These are phyloP conservation scores for Cynodonichthys magdalenae DNA, from an alignment of 2,797 vertebrate species.

Conservation along the genomic window DNA sequence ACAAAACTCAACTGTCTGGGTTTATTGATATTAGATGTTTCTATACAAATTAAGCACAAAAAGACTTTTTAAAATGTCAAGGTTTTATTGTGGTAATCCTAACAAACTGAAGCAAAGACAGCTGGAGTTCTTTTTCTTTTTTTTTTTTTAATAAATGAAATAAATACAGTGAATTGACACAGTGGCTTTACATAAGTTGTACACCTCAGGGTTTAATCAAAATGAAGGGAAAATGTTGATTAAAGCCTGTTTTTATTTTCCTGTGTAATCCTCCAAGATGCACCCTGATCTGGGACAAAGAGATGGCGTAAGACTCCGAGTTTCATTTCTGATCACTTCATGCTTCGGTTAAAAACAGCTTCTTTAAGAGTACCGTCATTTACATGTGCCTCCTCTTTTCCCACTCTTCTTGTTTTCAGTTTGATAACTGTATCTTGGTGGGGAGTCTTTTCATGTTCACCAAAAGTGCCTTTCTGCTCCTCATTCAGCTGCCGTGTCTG, in stretches of 20 bases:
- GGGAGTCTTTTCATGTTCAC: too few relatives aligned
- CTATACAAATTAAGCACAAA: too few relatives aligned
- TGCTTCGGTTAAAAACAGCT: slow-evolving; percentile 6
- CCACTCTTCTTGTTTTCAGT: background rate
- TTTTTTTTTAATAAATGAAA: too few relatives aligned
- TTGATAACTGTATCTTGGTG: background rate
- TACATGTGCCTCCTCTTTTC: slow-evolving; percentile 10
- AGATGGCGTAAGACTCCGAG: slow-evolving; percentile 85
- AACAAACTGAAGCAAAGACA: too few relatives aligned
- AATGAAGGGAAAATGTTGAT: slow-evolving; percentile 73
- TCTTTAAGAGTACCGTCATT: slow-evolving; percentile 16
- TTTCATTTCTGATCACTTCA: slow-evolving; percentile 44
- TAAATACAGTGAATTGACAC: background rate
- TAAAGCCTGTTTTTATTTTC: slow-evolving; percentile 82
- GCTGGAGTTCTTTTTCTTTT: too few relatives aligned
- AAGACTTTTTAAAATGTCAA: too few relatives aligned
- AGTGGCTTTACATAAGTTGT: slow-evolving; percentile 1
- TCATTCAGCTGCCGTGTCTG: background rate
- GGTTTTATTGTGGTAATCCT: too few relatives aligned
- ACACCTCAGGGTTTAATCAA: slow-evolving; percentile 43
- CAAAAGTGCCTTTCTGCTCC: background rate
- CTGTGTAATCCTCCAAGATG: slow-evolving; percentile 85
- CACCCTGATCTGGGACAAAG: slow-evolving; percentile 84
- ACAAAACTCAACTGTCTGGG: too few relatives aligned
- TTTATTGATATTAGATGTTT: too few relatives aligned